These are phyloP conservation scores for Ptilorrhoa leucosticta DNA, from an alignment of 2,113 vertebrate genomes.

Conservation along the genomic window DNA sequence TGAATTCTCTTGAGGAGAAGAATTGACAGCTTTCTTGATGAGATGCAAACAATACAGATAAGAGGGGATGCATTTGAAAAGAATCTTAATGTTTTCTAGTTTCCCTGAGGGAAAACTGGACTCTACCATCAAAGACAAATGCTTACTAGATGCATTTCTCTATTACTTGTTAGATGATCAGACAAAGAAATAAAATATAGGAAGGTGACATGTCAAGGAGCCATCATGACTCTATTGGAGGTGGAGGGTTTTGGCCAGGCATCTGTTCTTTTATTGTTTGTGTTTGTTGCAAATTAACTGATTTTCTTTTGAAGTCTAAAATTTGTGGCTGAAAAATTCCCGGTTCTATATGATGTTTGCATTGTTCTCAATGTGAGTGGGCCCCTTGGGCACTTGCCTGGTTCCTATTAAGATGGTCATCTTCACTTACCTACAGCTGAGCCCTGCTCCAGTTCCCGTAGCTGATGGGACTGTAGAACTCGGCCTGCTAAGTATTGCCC, in stretches of 20 bases:
- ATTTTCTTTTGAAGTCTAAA: slow-evolving; percentile 8
- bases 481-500: background rate
- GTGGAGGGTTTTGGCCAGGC: background rate
- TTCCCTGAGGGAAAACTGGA: slow-evolving; percentile 15
- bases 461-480: background rate
- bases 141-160: background rate
- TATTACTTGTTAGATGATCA: background rate
- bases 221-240: background rate
- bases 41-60: background rate
- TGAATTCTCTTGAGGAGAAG: background rate
- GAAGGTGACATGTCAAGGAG: slow-evolving; percentile 2
- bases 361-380: background rate
- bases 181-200: slow-evolving; percentile 21
- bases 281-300: background rate
- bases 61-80: background rate
- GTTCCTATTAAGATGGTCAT: background rate
- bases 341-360: background rate
- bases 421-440: background rate
- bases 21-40: background rate
- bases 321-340: background rate
- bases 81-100: background rate
- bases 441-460: background rate
- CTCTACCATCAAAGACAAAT: background rate
- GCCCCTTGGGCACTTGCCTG: background rate
- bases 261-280: background rate